Percentiles rank a stretch among this genome's conserved stretches.
Conservation (phyloP, 2,888 invertebrate genomes). For the Amblyjoppa fuscipennis region DNA sequence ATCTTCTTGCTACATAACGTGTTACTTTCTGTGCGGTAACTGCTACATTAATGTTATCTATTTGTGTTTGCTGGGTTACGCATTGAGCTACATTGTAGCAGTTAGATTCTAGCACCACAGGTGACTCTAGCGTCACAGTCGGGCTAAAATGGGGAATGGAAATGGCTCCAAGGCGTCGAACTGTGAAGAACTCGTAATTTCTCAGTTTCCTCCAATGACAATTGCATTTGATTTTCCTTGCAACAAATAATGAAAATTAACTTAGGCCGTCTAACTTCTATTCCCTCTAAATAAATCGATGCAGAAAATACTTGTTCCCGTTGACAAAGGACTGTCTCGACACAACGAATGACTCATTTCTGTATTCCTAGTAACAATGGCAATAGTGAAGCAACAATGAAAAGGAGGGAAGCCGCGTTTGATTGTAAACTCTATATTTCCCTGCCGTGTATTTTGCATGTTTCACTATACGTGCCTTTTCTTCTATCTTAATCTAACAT, state of each 20-base stretch:
- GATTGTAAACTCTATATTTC: neutral
- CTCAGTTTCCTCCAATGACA: too few species aligned
- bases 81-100: too few species aligned
- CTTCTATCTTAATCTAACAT: slow-evolving; percentile 28
- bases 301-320: neutral
- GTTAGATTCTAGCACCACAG: too few species aligned
- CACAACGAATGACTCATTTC: neutral
- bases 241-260: neutral
- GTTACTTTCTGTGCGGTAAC: too few species aligned
- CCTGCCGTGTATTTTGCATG: neutral
- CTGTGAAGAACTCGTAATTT: too few species aligned
- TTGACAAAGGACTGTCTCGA: neutral
- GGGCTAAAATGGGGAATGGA: too few species aligned
- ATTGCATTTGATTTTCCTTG: too few species aligned
- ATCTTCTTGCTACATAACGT: too few species aligned
- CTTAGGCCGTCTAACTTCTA: neutral
- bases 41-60: too few species aligned
- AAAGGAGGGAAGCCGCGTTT: neutral
- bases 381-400: slow-evolving; percentile 5
- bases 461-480: neutral
- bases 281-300: neutral
- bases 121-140: too few species aligned
- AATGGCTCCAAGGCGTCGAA: too few species aligned
- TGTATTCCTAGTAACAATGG: neutral
- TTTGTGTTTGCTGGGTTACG: too few species aligned